Evolutionary conservation across 2,797 vertebrate genomes (phyloP), one percentile per base, ranked within the genome.

Genomic region (Dallia pectoralis): DNA sequence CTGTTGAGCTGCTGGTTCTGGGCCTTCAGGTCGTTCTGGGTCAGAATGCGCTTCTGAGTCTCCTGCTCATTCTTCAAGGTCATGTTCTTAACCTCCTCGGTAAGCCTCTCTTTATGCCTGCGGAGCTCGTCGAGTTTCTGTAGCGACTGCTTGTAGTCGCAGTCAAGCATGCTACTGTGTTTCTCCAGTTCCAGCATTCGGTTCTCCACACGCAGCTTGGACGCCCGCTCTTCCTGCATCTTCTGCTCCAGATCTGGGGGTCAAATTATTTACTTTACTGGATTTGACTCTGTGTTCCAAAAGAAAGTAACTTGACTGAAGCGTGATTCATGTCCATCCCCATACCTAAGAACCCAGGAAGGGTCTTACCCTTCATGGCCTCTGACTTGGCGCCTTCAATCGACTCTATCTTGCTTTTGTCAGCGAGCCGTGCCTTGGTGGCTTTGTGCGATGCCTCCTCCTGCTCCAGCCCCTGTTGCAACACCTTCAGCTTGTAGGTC

Each of bases 381-480:
- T 99, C 97, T 9, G 97, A 99, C 85, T 99, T 98, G 67, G 97
- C 96, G 65, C 97, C 98, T 81, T 99, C 97, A 30, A 99, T 99
- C 74, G 97, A 97, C 71, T 98, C 96, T 86, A 98, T 99, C 86
- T 98, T 97, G 89, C 95, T 99, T 90, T 98, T 98, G 91, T 99
- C 97, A 14, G 96, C 97, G 79, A 99, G 91, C 73, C 97, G 89
- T 1, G 94, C 94, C 88, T 95, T 97, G 79, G 97, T 98, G 82
- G 95, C 91, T 89, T 98, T 99, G 72, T 99, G 98, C 33, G 97
- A 95, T 0, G 92, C 89, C 89, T 96, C 96, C 85, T 98, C 96
- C 89, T 99, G 97, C 84, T 99, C 98, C 81, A 99, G 90, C 80
- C 93, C 94, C 89, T 99, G 97, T 88, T 99, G 97, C 85, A 97